These are phyloP conservation scores for Typhlichthys eigenmanni DNA, from an alignment of 2,797 vertebrate species.

Conservation along the genomic window DNA sequence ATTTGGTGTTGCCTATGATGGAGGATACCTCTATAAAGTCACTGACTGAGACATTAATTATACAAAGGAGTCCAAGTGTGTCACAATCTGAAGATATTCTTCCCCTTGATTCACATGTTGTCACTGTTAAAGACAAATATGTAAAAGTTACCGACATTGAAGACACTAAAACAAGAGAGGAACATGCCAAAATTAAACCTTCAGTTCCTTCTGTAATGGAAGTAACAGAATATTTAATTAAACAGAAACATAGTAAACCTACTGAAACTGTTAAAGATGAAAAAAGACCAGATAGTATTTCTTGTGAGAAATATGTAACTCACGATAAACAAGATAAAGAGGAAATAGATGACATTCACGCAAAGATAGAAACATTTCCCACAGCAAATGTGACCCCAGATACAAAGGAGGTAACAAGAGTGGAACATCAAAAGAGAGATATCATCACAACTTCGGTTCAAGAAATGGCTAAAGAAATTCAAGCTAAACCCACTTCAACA, in stretches of 20 bases:
- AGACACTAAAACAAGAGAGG: neutral
- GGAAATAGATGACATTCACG: neutral
- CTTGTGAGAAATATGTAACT: too few relatives aligned
- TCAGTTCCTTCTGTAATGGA: neutral
- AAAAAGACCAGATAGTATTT: neutral
- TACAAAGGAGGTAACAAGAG: too few relatives aligned
- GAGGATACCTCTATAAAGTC: neutral
- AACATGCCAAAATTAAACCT: neutral
- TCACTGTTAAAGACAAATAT: neutral
- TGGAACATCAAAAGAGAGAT: too few relatives aligned
- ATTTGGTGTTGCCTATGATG: too few relatives aligned
- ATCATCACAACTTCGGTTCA: too few relatives aligned
- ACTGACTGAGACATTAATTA: neutral
- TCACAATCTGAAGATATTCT: neutral
- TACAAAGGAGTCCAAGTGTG: neutral
- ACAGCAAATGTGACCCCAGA: too few relatives aligned
- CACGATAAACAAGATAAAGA: neutral
- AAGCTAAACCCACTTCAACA: too few relatives aligned
- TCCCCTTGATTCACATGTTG: too few relatives aligned
- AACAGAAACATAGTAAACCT: neutral
- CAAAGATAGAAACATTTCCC: too few relatives aligned
- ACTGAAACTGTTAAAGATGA: neutral
- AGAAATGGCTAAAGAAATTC: too few relatives aligned
- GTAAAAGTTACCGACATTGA: neutral
- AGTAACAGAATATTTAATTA: neutral